These are phyloP conservation scores for Poecilus cupreus DNA, from an alignment of 2,888 invertebrate species.

Conservation along the genomic window DNA sequence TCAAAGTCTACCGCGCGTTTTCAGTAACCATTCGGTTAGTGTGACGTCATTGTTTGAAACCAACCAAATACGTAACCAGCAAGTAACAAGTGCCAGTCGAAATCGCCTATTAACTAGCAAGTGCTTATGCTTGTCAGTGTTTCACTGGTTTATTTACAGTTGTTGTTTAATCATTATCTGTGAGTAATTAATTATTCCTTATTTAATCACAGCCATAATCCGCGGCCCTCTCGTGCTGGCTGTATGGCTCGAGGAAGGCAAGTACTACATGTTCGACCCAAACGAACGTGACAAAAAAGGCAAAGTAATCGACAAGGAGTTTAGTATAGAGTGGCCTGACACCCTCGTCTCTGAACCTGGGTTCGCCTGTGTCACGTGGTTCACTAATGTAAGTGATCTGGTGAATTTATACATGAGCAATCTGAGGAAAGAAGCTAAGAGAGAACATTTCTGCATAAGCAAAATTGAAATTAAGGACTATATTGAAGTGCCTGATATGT, in stretches of 20 bases:
- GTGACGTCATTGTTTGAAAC: no score
- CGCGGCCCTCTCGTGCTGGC: conserved; percentile 70
- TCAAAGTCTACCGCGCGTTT: no score
- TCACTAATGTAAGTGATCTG: conserved; percentile 68
- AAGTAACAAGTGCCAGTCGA: no score
- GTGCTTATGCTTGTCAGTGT: no score
- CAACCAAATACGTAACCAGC: no score
- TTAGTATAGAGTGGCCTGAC: not conserved
- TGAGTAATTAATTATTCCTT: not conserved
- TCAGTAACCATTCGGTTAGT: no score
- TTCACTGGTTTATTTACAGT: no score
- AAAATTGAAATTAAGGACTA: conserved; percentile 69
- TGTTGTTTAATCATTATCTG: not conserved
- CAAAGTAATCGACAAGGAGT: conserved; percentile 35
- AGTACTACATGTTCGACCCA: conserved; percentile 73
- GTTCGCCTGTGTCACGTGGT: conserved; percentile 71
- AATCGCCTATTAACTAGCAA: no score
- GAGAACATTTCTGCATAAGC: conserved; percentile 68
- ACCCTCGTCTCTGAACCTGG: conserved; percentile 63
- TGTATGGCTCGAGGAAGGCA: conserved; percentile 71
- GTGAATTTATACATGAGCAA: conserved; percentile 70
- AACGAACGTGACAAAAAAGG: conserved; percentile 71
- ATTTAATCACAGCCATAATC: conserved; percentile 64
- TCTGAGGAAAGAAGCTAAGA: conserved; percentile 66
- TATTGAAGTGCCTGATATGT: conserved; percentile 66